These are phyloP conservation scores for Netelia virgata DNA, from an alignment of 2,888 invertebrate species.

Conservation along the genomic window DNA sequence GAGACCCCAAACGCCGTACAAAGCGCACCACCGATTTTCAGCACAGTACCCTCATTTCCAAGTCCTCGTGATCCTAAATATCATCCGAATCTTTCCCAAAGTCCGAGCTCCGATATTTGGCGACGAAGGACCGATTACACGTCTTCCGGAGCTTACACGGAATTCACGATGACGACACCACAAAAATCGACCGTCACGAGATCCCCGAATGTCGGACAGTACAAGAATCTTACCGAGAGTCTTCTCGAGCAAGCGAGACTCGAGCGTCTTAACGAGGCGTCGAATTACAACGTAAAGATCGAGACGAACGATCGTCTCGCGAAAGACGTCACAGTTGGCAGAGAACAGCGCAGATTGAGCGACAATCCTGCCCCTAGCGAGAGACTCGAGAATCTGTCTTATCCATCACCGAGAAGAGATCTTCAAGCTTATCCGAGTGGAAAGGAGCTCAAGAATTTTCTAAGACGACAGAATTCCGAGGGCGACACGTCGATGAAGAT, in stretches of 20 bases:
- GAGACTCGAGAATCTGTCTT: conserved; percentile 75
- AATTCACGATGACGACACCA: conserved; percentile 76
- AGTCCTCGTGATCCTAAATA: conserved; percentile 79
- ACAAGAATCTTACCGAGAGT: conserved; percentile 79
- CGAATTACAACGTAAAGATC: conserved; percentile 80
- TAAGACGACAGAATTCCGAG: conserved; percentile 82
- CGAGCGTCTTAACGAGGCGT: conserved; percentile 79
- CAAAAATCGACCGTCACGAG: conserved; percentile 80
- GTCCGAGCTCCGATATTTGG: conserved; percentile 82
- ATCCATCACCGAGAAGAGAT: conserved; percentile 73
- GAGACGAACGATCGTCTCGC: conserved; percentile 76
- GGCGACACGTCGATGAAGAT: conserved; percentile 78
- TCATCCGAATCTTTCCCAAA: conserved; percentile 75
- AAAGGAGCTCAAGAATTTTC: conserved; percentile 75
- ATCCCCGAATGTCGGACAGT: conserved; percentile 81
- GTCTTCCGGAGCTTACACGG: conserved; percentile 74
- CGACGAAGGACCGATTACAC: conserved; percentile 77
- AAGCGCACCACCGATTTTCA: conserved; percentile 83
- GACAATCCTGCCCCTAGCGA: conserved; percentile 74
- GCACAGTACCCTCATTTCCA: conserved; percentile 77
- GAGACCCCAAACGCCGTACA: conserved; percentile 81
- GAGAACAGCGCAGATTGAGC: conserved; percentile 79
- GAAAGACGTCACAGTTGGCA: conserved; percentile 64
- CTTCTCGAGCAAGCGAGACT: conserved; percentile 78
- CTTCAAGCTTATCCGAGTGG: conserved; percentile 65